These are phyloP conservation scores for Machimus atricapillus DNA, from an alignment of 2,888 invertebrate genomes.

Conservation along the genomic window DNA sequence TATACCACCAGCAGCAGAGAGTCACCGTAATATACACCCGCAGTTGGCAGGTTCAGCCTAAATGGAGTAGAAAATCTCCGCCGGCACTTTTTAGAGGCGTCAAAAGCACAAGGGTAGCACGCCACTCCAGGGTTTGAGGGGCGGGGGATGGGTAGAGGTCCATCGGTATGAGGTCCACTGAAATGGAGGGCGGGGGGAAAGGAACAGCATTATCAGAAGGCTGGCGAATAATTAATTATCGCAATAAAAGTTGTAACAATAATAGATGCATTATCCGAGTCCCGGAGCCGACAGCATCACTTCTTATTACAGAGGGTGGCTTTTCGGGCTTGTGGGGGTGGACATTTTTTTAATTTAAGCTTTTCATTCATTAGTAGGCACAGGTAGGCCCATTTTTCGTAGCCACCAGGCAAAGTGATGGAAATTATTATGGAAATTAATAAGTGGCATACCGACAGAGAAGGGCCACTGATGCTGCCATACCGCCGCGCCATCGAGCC, in stretches of 20 bases:
- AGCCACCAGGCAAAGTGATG: neutral
- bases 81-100: slow-evolving; percentile 11
- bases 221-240: slow-evolving; percentile 34
- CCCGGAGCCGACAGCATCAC: slow-evolving; percentile 6
- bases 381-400: neutral
- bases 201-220: neutral
- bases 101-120: neutral
- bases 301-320: neutral
- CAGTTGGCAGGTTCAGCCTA: slow-evolving; percentile 18
- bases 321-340: neutral
- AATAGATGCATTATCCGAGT: slow-evolving; percentile 30
- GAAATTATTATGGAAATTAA: slow-evolving; percentile 32
- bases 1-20: neutral
- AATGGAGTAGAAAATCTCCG: slow-evolving; percentile 31
- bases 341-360: slow-evolving; percentile 34
- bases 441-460: slow-evolving; percentile 2
- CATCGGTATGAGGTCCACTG: neutral
- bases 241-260: slow-evolving; percentile 37
- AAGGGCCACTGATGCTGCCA: neutral
- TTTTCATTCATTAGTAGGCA: slow-evolving; percentile 19
- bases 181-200: neutral
- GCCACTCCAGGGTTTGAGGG: neutral
- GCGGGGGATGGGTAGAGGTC: neutral
- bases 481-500: neutral
- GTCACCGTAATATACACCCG: slow-evolving; percentile 19